Evolutionary conservation across 1,140 invertebrate species (phyloP).

Genomic region (Drosophila malerkotliana): DNA sequence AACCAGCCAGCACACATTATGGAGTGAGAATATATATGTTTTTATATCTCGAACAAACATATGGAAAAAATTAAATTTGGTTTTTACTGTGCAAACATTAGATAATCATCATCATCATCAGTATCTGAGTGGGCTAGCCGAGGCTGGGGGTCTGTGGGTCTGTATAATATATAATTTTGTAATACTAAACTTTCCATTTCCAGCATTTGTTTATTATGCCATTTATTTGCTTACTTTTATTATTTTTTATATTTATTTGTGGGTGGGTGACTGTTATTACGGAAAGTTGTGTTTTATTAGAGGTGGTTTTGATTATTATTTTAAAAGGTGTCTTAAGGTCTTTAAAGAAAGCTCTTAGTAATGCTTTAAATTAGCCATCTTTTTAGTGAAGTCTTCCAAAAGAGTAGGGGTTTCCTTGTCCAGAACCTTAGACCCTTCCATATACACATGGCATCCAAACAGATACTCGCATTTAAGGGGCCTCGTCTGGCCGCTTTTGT

Average conservation of each 20-base stretch:
- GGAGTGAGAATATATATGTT: conserved; percentile 44
- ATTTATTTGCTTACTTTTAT: conserved; percentile 8
- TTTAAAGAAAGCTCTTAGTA: no score
- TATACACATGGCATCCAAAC: not conserved
- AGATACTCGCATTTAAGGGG: not conserved
- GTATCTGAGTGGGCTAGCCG: not conserved
- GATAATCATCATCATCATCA: conserved; percentile 65
- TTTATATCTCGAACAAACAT: conserved; percentile 70
- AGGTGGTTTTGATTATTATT: no score
- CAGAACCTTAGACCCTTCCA: not conserved
- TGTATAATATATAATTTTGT: conserved; percentile 41
- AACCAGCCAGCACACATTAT: conserved; percentile 5
- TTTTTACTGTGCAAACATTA: conserved; percentile 78
- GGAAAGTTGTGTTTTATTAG: conserved; percentile 33
- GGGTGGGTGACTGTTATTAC: conserved; percentile 58
- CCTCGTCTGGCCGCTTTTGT: no score
- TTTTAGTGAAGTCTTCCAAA: no score
- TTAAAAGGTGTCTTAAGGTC: no score
- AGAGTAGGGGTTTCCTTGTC: not conserved
- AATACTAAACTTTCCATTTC: conserved; percentile 58
- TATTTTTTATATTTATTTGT: conserved; percentile 12
- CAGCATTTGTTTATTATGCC: conserved; percentile 26
- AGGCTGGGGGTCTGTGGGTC: conserved; percentile 1
- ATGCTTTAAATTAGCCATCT: no score
- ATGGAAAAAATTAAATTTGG: conserved; percentile 58